A percentile compares a stretch with the other conserved stretches of the same genome.
Evolutionary conservation across 2,113 vertebrate genomes (phyloP).

Genomic region (Catharus bicknelli): DNA sequence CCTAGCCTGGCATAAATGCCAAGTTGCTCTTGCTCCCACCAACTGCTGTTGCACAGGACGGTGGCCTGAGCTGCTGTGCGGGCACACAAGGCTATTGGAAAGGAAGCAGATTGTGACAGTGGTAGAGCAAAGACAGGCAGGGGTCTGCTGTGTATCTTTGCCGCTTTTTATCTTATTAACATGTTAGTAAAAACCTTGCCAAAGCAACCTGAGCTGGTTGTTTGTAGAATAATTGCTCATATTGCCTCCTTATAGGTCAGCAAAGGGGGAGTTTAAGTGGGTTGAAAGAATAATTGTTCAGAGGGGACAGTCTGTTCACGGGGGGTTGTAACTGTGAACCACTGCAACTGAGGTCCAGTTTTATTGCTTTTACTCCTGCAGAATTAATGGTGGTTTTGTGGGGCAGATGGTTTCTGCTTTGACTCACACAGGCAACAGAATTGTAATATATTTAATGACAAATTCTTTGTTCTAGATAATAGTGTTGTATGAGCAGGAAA

Average conservation of each 20-base stretch:
- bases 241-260: conserved; percentile 36
- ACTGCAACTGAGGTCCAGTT: not conserved
- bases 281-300: conserved; percentile 60
- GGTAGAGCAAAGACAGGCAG: conserved; percentile 53
- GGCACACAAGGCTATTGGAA: not conserved
- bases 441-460: not conserved
- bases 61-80: not conserved
- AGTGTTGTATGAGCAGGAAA: not conserved
- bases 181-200: conserved; percentile 61
- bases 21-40: not conserved
- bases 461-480: not conserved
- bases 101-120: conserved; percentile 44
- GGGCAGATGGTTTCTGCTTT: conserved; percentile 45
- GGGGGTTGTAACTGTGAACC: conserved; percentile 19
- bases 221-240: conserved; percentile 52
- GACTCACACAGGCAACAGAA: conserved; percentile 13
- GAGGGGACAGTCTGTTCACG: conserved; percentile 42
- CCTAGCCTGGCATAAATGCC: fast-evolving
- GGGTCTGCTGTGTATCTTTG: conserved; percentile 60
- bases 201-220: conserved; percentile 62
- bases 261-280: not conserved
- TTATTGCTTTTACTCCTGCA: conserved; percentile 39
- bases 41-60: not conserved
- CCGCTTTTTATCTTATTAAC: conserved; percentile 66
- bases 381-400: not conserved